phyloP scores from a whole-genome alignment of 2,888 invertebrate species.

The Nemurella pictetii region DNA sequence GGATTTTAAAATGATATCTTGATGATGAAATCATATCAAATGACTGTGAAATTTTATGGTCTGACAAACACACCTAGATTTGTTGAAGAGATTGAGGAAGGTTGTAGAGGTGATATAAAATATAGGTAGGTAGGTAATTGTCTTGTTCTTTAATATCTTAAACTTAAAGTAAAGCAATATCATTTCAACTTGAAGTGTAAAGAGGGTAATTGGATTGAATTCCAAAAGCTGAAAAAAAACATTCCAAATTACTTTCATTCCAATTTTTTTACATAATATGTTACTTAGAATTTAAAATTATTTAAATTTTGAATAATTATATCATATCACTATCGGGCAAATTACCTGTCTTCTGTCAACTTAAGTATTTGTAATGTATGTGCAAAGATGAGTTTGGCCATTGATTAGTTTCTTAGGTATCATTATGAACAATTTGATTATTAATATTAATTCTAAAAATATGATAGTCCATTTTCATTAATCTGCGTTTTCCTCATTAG shows the following conservation, averaged over 20 bases:
- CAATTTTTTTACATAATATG: background rate
- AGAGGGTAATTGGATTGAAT: background rate
- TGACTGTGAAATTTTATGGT: background rate
- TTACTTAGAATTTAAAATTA: no score
- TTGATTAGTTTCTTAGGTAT: background rate
- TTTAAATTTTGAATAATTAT: background rate
- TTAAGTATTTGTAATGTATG: background rate
- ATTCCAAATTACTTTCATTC: background rate
- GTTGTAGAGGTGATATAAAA: background rate
- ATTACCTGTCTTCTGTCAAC: no score
- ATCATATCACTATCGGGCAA: no score
- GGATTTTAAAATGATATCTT: background rate
- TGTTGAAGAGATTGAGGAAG: background rate
- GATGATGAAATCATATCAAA: background rate
- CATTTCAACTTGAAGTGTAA: background rate
- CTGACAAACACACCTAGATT: background rate
- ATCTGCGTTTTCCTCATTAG: background rate
- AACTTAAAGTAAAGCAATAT: no score
- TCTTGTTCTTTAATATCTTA: background rate
- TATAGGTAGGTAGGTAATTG: background rate
- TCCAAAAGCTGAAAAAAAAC: background rate
- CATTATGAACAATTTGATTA: background rate
- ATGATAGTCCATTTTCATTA: background rate
- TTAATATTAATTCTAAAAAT: background rate
- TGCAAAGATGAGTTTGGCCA: background rate